A percentile compares a stretch with the other conserved stretches of the same genome.
These are phyloP conservation scores for Allolobophora icterica DNA, from an alignment of 2,888 invertebrate genomes.

Conservation along the genomic window DNA sequence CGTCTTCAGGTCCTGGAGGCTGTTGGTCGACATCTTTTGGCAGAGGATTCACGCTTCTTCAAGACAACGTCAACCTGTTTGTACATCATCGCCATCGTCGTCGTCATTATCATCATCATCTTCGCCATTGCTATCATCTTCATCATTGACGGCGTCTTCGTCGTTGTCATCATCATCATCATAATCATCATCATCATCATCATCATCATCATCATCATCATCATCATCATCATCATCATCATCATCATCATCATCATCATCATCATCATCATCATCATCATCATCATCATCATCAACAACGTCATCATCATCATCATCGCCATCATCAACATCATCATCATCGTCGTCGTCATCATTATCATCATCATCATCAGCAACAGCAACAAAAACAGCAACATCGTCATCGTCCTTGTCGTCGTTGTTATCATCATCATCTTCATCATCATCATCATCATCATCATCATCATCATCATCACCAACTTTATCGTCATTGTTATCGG, in stretches of 20 bases:
- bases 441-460: not conserved
- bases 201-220: not conserved
- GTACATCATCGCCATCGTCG: not conserved
- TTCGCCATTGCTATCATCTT: not conserved
- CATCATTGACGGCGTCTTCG: constrained; percentile 10
- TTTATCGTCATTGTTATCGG: not conserved
- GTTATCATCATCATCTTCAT: not conserved
- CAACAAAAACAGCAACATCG: not conserved
- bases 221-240: not conserved
- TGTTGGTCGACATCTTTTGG: not conserved
- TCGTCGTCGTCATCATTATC: constrained; percentile 21
- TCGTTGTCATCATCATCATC: not conserved
- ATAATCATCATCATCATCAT: not conserved
- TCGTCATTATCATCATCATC: not conserved
- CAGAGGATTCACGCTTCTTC: not conserved
- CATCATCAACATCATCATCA: not conserved
- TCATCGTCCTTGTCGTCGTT: not conserved
- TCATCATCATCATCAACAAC: not conserved
- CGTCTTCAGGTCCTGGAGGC: constrained; percentile 53
- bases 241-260: not conserved
- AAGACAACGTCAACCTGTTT: not conserved
- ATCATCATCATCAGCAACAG: not conserved
- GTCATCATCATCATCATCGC: not conserved
- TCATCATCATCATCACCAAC: not conserved
- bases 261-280: constrained; percentile 4